These are phyloP conservation scores for Brachionus koreanus DNA, from an alignment of 1,140 invertebrate species.

Conservation along the genomic window DNA sequence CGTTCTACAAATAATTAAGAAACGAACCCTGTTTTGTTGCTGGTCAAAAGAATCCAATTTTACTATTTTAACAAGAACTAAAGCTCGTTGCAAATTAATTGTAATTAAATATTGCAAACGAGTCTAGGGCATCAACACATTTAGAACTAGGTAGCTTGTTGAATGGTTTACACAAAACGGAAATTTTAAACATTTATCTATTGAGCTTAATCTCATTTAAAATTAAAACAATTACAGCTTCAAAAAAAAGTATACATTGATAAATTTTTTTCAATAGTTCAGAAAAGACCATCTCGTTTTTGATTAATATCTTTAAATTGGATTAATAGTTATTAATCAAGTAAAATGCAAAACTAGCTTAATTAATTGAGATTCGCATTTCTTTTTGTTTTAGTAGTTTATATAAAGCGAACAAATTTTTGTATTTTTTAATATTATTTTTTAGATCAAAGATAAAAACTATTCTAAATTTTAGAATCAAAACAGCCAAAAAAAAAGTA, in stretches of 20 bases:
- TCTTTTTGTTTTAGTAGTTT: neutral
- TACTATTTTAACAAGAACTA: conserved; percentile 20
- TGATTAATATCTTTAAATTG: conserved; percentile 21
- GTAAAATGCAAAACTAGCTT: conserved; percentile 9
- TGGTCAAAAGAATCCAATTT: neutral
- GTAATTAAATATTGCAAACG: neutral
- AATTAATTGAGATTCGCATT: neutral
- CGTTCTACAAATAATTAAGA: neutral
- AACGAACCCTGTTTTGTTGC: neutral
- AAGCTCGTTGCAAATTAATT: conserved; percentile 5
- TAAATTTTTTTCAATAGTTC: neutral
- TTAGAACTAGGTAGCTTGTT: neutral
- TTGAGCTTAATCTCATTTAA: conserved; percentile 27
- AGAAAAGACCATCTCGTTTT: neutral
- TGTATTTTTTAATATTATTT: neutral
- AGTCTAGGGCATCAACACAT: conserved; percentile 8
- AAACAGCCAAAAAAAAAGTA: neutral
- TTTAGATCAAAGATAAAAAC: neutral
- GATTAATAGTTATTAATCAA: conserved; percentile 24
- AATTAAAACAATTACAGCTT: conserved; percentile 16
- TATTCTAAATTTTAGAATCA: neutral
- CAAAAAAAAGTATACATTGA: neutral
- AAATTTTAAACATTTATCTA: conserved; percentile 12
- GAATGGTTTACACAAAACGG: neutral
- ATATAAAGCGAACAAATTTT: conserved; percentile 3